Evolutionary conservation across 2,888 invertebrate genomes (phyloP), one percentile per base, ranked within the genome.

Genomic region (Augiades crinisus): DNA sequence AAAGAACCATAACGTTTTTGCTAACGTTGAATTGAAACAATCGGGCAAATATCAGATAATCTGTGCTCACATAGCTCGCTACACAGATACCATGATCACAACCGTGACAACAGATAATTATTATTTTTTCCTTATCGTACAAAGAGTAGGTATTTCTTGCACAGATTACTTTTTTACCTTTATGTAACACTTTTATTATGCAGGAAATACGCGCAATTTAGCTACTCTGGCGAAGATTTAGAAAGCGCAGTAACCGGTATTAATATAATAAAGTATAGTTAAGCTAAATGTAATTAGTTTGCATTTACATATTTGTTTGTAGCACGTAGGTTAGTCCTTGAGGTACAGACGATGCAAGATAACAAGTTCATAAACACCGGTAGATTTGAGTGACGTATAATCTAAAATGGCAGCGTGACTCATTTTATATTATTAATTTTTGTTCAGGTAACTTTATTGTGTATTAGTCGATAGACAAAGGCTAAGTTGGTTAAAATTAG

Each of bases 81-180:
- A 12, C 4, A 33, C 14, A 7, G 14, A 7, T 14, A 19, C 19
- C 10, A 24, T 27, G 27, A 10, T 27, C 27, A 27, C 8, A 27
- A 31, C 43, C 43, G 31, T 44, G 33, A 44, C 44, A 44, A 21
- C 13, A 49, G 44, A 19, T 33, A 24, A 36, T 36, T 22, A n/a
- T 44, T 31, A 31, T 33, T 33, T 43, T 41, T 33, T 44, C 43
- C 30, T 43, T 17, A 27, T 30, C 3, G 19, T 43, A 43, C 10
- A 19, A 30, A 14, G 22, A 38, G 38, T 37, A 7, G 14, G 3
- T 3, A n/a, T 16, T n/a, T 22, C 22, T 22, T 22, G 7, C 22
- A 7, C 6, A 22, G 10, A 27, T n/a, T 27, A 10, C 1, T 1
- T 30, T 30, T 30, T 30, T 30, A 30, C 30, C 5, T 10, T 2